These are phyloP conservation scores for Lepidotrigona ventralis DNA, from an alignment of 1,140 invertebrate species.

Conservation along the genomic window DNA sequence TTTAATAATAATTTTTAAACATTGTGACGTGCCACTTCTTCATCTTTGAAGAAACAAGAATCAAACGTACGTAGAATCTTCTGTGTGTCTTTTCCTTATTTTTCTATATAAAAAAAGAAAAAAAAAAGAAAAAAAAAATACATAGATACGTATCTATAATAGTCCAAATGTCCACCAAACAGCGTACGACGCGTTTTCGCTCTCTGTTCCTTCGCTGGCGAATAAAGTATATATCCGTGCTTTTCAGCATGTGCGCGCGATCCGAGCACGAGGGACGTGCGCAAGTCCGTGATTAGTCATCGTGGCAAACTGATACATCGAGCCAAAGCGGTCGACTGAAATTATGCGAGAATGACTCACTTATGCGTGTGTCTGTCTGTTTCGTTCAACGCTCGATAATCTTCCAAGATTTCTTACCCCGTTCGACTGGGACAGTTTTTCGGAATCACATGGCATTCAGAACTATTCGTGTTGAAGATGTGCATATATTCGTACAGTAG, in stretches of 20 bases:
- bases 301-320: conserved; percentile 53
- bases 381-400: not conserved
- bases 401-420: not conserved
- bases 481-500: not conserved
- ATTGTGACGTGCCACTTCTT: too few species aligned
- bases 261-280: not conserved
- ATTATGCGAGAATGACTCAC: conserved; percentile 60
- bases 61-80: too few species aligned
- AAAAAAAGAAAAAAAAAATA: too few species aligned
- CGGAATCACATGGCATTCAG: not conserved
- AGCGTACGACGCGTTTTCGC: not conserved
- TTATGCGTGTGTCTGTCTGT: not conserved
- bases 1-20: too few species aligned
- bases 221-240: conserved; percentile 33
- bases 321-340: conserved; percentile 46
- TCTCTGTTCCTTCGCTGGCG: not conserved
- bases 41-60: too few species aligned
- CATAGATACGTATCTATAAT: too few species aligned
- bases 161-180: not conserved
- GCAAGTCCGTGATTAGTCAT: conserved; percentile 59
- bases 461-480: not conserved
- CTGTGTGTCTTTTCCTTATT: too few species aligned
- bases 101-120: too few species aligned
- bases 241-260: not conserved
- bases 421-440: not conserved